Evolutionary conservation across 2,888 invertebrate genomes (phyloP), one percentile per base, ranked within the genome.

Genomic region (Biston betularia): DNA sequence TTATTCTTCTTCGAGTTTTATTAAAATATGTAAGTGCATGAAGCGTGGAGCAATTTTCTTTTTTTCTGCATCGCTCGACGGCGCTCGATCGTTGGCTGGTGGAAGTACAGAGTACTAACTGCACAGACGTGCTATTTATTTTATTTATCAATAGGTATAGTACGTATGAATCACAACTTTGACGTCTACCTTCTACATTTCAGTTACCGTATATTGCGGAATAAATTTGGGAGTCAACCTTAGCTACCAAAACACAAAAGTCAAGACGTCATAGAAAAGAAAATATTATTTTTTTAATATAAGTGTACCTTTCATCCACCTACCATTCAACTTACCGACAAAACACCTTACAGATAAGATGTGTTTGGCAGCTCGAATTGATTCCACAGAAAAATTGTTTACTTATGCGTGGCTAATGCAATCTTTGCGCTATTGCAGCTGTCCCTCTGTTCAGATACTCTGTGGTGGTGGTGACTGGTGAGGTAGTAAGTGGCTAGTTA

Each of bases 11-110:
- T 84, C 79, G 78, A 79, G 79, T 83, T 89, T 89, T 90, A 89
- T 88, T 90, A 89, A 89, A 89, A 89, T 88, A 89, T 88, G 89
- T 87, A 84, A 84, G 89, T 87, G 90, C 92, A 90, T 83, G 85
- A 85, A 88, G 89, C 92, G 92, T 93, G 90, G 92, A 93, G 87
- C 85, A 86, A 91, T 91, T 93, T 93, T 92, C 92, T 93, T 92
- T 90, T 89, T 71, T 91, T 85, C 84, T 84, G 83, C 82, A 81
- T 75, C 81, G 81, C 75, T 79, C 80, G 79, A 72, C 82, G 82
- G 77, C 40, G 65, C 73, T 75, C 83, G 82, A 79, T 73, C 80
- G 77, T 76, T 72, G 80, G 84, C 50, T 67, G 64, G 65, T 56
- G 33, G 38, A 6, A 11, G 33, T 24, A 5, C 54, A 33, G 42